Evolutionary conservation across 2,888 invertebrate genomes (phyloP).

Genomic region (Cerastis leucographa): DNA sequence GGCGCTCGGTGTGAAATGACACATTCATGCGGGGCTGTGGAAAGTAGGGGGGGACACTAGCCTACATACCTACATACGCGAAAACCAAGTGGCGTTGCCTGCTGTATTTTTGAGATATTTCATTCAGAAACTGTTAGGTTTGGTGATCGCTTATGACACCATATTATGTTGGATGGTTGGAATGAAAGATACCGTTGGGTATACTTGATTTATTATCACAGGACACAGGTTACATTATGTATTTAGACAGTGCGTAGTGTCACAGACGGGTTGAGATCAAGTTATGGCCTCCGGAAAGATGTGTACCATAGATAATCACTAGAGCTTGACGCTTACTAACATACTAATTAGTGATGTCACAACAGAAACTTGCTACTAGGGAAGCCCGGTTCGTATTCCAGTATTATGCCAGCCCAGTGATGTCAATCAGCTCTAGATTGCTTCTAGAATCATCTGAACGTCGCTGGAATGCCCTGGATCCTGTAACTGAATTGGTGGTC

Average conservation of each 20-base stretch:
- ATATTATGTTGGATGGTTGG: no score
- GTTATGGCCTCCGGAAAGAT: no score
- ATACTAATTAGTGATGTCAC: no score
- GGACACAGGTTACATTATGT: no score
- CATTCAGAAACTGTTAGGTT: no score
- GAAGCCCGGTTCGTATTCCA: neutral
- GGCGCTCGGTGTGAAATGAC: constrained; percentile 76
- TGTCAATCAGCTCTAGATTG: neutral
- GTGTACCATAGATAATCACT: no score
- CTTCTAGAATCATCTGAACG: neutral
- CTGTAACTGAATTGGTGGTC: neutral
- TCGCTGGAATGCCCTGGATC: neutral
- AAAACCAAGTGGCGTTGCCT: neutral
- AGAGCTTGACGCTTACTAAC: no score
- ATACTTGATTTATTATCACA: no score
- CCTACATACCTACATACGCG: neutral
- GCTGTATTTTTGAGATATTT: neutral
- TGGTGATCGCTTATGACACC: no score
- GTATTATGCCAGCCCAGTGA: neutral
- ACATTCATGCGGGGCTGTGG: constrained; percentile 60
- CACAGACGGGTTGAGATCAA: no score
- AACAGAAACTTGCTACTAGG: neutral
- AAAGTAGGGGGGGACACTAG: constrained; percentile 22
- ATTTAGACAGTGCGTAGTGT: no score
- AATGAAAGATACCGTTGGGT: no score